Percentiles rank a stretch among this genome's conserved stretches.
phyloP scores from a whole-genome alignment of 2,888 invertebrate genomes.

The Ditula angustiorana region DNA sequence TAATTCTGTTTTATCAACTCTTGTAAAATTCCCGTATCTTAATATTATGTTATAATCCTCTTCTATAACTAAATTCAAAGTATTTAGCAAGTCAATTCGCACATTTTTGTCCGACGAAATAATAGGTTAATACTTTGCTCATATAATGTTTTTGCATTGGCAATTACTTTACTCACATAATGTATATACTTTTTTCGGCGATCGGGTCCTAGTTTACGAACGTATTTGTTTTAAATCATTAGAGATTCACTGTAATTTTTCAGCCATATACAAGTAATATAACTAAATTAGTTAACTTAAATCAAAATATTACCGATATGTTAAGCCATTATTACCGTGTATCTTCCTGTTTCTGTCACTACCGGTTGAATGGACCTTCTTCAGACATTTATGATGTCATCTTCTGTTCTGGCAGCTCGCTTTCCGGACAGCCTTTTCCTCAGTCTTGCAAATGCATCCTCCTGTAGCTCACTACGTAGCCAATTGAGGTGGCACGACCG shows the following conservation, averaged over 20 bases:
- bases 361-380: too few relatives aligned
- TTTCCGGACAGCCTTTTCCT: too few relatives aligned
- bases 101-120: not conserved
- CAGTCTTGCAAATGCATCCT: too few relatives aligned
- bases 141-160: not conserved
- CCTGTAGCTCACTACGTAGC: too few relatives aligned
- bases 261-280: not conserved
- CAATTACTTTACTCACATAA: not conserved
- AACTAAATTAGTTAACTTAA: not conserved
- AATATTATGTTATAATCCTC: not conserved
- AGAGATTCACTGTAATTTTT: slow-evolving; percentile 11
- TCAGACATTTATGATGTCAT: too few relatives aligned
- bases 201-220: slow-evolving; percentile 10
- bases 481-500: too few relatives aligned
- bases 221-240: slow-evolving; percentile 10
- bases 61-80: too few relatives aligned
- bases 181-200: not conserved
- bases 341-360: too few relatives aligned
- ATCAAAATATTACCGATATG: too few relatives aligned
- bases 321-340: too few relatives aligned
- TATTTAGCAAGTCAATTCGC: not conserved
- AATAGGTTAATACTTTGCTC: not conserved
- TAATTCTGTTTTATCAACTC: not conserved
- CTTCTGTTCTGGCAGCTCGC: too few relatives aligned
- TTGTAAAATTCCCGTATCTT: not conserved